Evolutionary conservation across 2,113 vertebrate genomes (phyloP).

Genomic region (Hippocampus zosterae): DNA sequence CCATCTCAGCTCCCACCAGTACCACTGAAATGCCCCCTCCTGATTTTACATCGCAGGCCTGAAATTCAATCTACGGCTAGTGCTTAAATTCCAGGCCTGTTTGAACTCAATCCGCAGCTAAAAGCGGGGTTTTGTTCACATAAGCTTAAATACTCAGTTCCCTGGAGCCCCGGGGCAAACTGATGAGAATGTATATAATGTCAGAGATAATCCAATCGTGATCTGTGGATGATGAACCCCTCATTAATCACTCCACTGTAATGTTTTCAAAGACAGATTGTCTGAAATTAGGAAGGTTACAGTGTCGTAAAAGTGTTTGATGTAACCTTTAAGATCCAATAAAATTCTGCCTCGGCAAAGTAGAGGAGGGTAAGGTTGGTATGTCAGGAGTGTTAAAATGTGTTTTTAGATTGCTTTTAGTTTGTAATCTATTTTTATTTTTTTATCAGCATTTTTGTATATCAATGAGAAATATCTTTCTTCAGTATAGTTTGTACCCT

Average conservation of each 20-base stretch:
- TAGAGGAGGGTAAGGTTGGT: slow-evolving; percentile 3
- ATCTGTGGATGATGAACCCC: slow-evolving; percentile 42
- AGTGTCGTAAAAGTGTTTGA: slow-evolving; percentile 36
- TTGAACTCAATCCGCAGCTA: slow-evolving; percentile 68
- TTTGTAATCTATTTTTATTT: slow-evolving; percentile 16
- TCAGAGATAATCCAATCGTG: slow-evolving; percentile 63
- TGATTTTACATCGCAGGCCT: slow-evolving; percentile 37
- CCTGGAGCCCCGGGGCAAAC: slow-evolving; percentile 56
- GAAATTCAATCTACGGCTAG: slow-evolving; percentile 67
- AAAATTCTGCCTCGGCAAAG: slow-evolving; percentile 2
- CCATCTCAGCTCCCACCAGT: slow-evolving; percentile 35
- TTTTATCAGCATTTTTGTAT: slow-evolving; percentile 19
- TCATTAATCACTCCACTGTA: slow-evolving; percentile 70
- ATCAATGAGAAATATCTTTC: not conserved
- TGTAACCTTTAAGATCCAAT: slow-evolving; percentile 21
- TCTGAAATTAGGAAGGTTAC: slow-evolving; percentile 49
- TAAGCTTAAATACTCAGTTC: slow-evolving; percentile 53
- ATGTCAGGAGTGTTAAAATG: not conserved
- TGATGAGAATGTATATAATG: slow-evolving; percentile 66
- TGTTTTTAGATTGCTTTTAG: slow-evolving; percentile 3
- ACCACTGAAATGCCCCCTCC: slow-evolving; percentile 14
- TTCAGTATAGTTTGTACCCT: not conserved
- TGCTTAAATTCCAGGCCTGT: slow-evolving; percentile 54
- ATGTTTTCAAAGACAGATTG: slow-evolving; percentile 70
- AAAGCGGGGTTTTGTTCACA: slow-evolving; percentile 65